These are phyloP conservation scores for Podarcis cretensis DNA, from an alignment of 2,113 vertebrate genomes.

Conservation along the genomic window DNA sequence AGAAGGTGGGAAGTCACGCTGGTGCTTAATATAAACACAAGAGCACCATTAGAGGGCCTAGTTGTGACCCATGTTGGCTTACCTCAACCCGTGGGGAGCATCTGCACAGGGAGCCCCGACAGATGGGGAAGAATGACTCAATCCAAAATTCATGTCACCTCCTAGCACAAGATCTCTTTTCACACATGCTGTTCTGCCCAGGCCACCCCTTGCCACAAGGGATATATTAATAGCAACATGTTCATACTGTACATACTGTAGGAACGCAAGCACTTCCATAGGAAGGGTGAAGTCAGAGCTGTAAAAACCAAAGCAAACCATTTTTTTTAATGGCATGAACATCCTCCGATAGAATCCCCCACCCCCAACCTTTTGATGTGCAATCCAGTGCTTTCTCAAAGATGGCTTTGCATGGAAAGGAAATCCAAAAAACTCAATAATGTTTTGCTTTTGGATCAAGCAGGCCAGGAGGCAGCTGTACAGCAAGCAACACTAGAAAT, in stretches of 20 bases:
- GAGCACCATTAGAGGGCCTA: not conserved
- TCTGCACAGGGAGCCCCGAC: not conserved
- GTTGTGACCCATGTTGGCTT: not conserved
- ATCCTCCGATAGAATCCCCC: not conserved
- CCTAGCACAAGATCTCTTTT: slow-evolving; percentile 34
- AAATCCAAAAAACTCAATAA: rapidly evolving
- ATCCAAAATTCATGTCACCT: not conserved
- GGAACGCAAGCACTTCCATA: not conserved
- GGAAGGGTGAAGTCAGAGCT: slow-evolving; percentile 26
- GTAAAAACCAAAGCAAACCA: not conserved
- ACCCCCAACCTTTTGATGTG: not conserved
- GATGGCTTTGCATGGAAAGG: not conserved
- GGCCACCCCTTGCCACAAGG: not conserved
- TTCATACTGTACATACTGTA: slow-evolving; percentile 9
- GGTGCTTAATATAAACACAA: slow-evolving; percentile 18
- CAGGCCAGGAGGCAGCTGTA: not conserved
- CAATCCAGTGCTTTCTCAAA: not conserved
- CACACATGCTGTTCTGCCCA: not conserved
- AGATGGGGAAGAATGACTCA: slow-evolving; percentile 35
- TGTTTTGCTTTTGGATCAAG: not conserved
- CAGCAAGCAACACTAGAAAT: not conserved
- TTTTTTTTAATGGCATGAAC: not conserved
- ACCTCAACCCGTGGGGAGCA: not conserved
- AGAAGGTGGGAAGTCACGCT: slow-evolving; percentile 23
- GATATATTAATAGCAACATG: not conserved